Evolutionary conservation across 2,113 vertebrate species (phyloP).

Genomic region (Aphyosemion australe): DNA sequence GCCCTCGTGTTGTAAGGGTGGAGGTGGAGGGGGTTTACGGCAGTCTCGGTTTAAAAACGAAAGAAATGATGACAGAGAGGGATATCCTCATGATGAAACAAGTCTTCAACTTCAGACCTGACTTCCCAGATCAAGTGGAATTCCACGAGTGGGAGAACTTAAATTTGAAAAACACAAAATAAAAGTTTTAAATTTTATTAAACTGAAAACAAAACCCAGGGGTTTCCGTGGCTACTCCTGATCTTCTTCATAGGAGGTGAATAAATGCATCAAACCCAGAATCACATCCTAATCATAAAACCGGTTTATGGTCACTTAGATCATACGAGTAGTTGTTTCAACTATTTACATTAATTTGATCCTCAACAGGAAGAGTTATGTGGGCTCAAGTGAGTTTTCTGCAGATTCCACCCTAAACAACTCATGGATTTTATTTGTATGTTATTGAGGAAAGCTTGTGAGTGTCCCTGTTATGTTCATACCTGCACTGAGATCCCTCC

Average conservation of each 20-base stretch:
- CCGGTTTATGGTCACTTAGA: not conserved
- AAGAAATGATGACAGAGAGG: not conserved
- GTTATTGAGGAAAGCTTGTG: not conserved
- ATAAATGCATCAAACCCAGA: not conserved
- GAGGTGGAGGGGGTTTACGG: not conserved
- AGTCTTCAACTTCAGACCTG: not conserved
- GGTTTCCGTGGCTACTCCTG: slow-evolving; percentile 1
- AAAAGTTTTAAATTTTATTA: not conserved
- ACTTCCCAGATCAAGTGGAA: not conserved
- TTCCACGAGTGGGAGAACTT: not conserved
- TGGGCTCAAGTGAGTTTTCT: not conserved
- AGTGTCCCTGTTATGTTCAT: not conserved
- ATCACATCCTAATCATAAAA: not conserved
- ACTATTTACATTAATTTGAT: too few species aligned
- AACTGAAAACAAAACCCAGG: not conserved
- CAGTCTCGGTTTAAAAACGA: not conserved
- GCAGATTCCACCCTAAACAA: not conserved
- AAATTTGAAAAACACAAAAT: not conserved
- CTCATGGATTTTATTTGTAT: too few species aligned
- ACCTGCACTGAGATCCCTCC: not conserved
- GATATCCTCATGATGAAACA: not conserved
- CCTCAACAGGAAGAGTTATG: too few species aligned
- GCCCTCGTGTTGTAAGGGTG: slow-evolving; percentile 57
- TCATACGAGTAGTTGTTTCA: too few species aligned
- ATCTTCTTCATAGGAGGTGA: not conserved